Percentiles rank a stretch among this genome's conserved stretches.
Conservation (phyloP, 64 coral and sea anemone genomes). For the Astreopora myriophthalma region DNA sequence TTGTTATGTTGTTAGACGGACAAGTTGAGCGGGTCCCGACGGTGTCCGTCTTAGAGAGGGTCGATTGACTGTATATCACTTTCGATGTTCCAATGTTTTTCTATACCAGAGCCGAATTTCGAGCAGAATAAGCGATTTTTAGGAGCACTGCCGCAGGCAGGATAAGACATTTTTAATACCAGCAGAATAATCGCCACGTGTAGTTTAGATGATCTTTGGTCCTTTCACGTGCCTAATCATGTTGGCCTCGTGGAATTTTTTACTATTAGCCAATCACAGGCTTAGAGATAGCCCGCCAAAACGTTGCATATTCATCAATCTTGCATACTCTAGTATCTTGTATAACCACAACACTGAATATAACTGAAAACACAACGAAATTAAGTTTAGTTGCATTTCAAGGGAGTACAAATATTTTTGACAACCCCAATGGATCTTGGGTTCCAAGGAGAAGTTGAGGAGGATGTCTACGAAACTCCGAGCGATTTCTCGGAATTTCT, state of each 20-base stretch:
- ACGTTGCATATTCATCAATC: not conserved
- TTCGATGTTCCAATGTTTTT: too few relatives aligned
- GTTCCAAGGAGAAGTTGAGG: not conserved
- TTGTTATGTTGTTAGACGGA: too few relatives aligned
- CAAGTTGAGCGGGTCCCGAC: too few relatives aligned
- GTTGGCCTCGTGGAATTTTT: not conserved
- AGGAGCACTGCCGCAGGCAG: too few relatives aligned
- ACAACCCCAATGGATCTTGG: not conserved
- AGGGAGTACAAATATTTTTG: not conserved
- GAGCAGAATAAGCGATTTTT: too few relatives aligned
- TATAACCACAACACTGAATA: too few relatives aligned
- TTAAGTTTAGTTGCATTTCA: not conserved
- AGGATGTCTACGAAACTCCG: constrained; percentile 39
- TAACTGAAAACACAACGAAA: not conserved
- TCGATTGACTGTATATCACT: too few relatives aligned
- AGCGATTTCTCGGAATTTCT: constrained; percentile 71
- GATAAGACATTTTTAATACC: too few relatives aligned
- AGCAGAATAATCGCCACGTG: not conserved
- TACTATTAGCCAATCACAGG: not conserved
- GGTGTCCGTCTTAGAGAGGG: too few relatives aligned
- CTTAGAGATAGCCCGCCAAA: not conserved
- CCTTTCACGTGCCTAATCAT: not conserved
- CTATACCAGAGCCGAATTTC: too few relatives aligned
- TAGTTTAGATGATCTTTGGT: not conserved
- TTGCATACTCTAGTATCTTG: not conserved